Evolutionary conservation across 2,888 invertebrate genomes (phyloP), one percentile per base, ranked within the genome.

Genomic region (Nesidiocoris tenuis): DNA sequence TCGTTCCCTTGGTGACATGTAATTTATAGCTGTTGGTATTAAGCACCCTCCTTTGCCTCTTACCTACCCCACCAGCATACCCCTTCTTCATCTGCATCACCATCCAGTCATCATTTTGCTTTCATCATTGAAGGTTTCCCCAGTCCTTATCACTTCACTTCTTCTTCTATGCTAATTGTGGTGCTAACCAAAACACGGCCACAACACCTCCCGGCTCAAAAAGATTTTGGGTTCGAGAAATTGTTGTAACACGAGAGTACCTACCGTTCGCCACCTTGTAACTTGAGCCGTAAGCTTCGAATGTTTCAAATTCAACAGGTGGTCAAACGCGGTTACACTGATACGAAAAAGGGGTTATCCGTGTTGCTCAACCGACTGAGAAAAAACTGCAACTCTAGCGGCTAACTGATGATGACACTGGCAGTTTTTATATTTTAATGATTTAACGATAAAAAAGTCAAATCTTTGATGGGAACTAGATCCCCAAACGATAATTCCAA

Each of bases 11-110:
- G 78, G 76, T 78, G 78, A 78, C 78, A 77, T 57, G 74, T 78
- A 78, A 78, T 78, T 78, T 78, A 78, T 78, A 76, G 76, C 76
- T 75, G 76, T 77, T 75, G 78, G 77, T 78, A 77, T 78, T 77
- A 61, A 71, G 71, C 55, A 54, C 55, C 61, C 71, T 71, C 59
- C 22, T 17, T 39, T 12, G 12, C 39, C 39, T 39, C 55, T 55
- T 59, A 16, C 39, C 61, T 17, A 59, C 59, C 39, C 12, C 12
- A 16, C 59, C 59, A 54, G 19, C 39, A 39, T 39, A 39, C 39
- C 39, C 39, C 12, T 39, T 39, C 39, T 39, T 39, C 39, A 39
- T 39, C 18, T 55, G 9, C 24, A 16, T 68, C 76, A 17, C 76
- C 25, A 55, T 70, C 76, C 16, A 23, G 68, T 61, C 54, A 39